phyloP scores from a whole-genome alignment of 2,797 vertebrate species.

The Clarias pachynema region DNA sequence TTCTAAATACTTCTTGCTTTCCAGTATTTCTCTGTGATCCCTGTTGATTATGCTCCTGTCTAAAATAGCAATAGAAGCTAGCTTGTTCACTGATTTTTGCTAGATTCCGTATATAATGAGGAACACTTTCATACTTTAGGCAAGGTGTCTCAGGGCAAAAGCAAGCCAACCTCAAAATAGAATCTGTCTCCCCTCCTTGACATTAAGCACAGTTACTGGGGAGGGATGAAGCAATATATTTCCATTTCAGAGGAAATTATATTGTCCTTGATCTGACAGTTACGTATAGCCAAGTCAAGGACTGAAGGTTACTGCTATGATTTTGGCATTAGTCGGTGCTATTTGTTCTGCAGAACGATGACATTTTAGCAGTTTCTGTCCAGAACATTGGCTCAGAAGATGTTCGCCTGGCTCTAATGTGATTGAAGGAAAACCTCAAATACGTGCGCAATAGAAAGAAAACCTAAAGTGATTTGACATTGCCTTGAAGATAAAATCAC shows the following conservation, averaged over 20 bases:
- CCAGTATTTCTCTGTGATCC: not conserved
- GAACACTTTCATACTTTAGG: conserved; percentile 1
- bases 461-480: conserved; percentile 23
- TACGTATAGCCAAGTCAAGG: conserved; percentile 31
- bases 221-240: conserved; percentile 47
- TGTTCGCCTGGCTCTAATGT: conserved; percentile 34
- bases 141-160: conserved; percentile 15
- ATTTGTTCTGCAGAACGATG: conserved; percentile 42
- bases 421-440: conserved; percentile 21
- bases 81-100: not conserved
- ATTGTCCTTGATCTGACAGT: conserved; percentile 56
- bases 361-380: conserved; percentile 42
- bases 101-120: not conserved
- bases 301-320: conserved; percentile 54
- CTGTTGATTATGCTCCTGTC: not conserved
- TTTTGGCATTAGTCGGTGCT: conserved; percentile 43
- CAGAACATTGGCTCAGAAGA: conserved; percentile 43
- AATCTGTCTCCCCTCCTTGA: conserved; percentile 32
- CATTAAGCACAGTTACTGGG: conserved; percentile 46
- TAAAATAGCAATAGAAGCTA: not conserved
- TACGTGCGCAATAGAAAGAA: conserved; percentile 6
- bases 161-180: conserved; percentile 24
- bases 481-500: conserved; percentile 5
- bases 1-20: not conserved
- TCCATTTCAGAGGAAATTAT: conserved; percentile 49